Base-by-base conservation (phyloP, 2,888 invertebrate genomes). In the Harpalus rufipes region DNA sequence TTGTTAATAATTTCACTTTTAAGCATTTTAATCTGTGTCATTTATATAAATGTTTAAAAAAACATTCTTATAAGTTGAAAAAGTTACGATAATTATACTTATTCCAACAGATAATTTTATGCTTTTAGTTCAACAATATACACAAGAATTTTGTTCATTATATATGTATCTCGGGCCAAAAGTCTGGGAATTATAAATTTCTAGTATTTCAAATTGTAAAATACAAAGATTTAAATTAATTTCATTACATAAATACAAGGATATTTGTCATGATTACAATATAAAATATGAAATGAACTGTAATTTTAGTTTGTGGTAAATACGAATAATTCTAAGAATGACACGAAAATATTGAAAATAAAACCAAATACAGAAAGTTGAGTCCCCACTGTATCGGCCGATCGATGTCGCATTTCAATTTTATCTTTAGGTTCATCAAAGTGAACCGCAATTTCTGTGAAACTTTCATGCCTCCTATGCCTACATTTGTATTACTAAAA, bases 121-220 rank as follows among this genome's bases (percentile, higher is more conserved):
- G 74, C 82, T 82, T 82, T 56, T 82, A 82, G 82, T 68, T 74
- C 82, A 72, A 82, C 82, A 68, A 21, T 76, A 80, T 80, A 80
- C 21, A 61, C 72, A 72, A 82, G 72, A 58, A 59, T 68, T 51
- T 81, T 74, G 39, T 44, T 82, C 32, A 56, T 80, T 41, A 72
- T 80, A 25, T 16, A 76, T 51, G 21, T 74, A 74, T 41, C 82
- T 72, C 59, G 7, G 44, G 44, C 10, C 12, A 51, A 12, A 51
- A 51, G 32, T 51, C 2, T 51, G 44, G 44, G 44, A 1, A 51
- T 12, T 51, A 12, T 51, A 12, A 51, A 51, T 8, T 51, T 51
- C 44, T 51, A 1, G 8, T 10, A 51, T 51, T 12, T 12, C 0
- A 51, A 51, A 51, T 51, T 51, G 44, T 51, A 51, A 51, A 51